Evolutionary conservation across 2,113 vertebrate genomes (phyloP), one percentile per base, ranked within the genome.

Genomic region (Apodemus sylvaticus): DNA sequence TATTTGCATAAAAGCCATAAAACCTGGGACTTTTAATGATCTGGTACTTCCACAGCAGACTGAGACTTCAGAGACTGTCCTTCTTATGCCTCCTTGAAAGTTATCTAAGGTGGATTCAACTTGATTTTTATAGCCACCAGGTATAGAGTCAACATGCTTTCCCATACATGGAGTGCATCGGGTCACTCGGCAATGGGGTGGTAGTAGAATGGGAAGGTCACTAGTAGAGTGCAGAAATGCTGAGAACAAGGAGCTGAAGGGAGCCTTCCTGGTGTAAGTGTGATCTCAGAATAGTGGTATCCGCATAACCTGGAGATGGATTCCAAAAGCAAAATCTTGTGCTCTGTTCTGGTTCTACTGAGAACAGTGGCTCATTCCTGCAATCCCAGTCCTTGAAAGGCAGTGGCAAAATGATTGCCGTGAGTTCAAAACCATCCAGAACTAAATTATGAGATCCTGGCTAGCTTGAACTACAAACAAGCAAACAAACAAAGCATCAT

Each of bases 1-100:
- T 78, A 89, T 89, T 92, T 96, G 22, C 64, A 93, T 53, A 76
- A 95, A 96, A 93, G 48, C 60, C 79, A 91, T 89, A 90, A 97
- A 97, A 94, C 36, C 42, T 94, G 26, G 14, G 89, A 89, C 48
- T 92, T 92, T 81, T 78, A 93, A 86, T 66, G 39, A 94, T 62
- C 58, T 94, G n/a, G 87, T 76, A 68, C 17, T 96, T 96, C 66
- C 53, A 92, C 0, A 62, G 22, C 87, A 95, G 36, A 77, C 53
- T 58, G 86, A 66, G 31, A 62, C 31, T 87, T 87, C 85, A 78
- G 58, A 90, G 58, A 51, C 31, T 92, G 6, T 76, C 53, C 79
- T 97, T 93, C 26, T 7, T 71, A 74, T 94, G 17, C 2, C 29
- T 19, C 19, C 70, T 76, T 95, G 70, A 93, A 94, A 96, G 74